A percentile compares a stretch with the other conserved stretches of the same genome.
phyloP scores from a whole-genome alignment of 2,888 invertebrate genomes.

The Ommatoiulus sabulosus region DNA sequence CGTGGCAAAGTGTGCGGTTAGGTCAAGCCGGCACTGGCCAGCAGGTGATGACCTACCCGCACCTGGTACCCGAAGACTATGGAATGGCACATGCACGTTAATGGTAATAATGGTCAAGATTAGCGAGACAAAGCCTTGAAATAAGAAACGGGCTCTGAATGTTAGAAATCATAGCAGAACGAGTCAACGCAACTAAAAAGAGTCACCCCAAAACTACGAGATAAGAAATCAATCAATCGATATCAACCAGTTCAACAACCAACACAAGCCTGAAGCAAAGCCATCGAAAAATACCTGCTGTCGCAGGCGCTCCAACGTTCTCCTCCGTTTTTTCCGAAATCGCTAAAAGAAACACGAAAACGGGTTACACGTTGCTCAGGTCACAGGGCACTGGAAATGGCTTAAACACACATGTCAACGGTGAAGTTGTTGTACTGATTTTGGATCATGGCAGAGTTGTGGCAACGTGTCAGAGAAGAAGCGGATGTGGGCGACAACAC shows the following conservation, averaged over 20 bases:
- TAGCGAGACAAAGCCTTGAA: background rate
- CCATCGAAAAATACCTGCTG: conserved; percentile 56
- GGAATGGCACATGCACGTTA: background rate
- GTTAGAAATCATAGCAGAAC: background rate
- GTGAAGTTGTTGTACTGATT: conserved; percentile 1
- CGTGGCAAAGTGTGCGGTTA: background rate
- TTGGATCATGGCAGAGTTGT: background rate
- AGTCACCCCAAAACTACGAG: conserved; percentile 35
- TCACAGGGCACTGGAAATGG: background rate
- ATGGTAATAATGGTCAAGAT: background rate
- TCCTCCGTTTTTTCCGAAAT: conserved; percentile 52
- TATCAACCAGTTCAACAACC: conserved; percentile 5
- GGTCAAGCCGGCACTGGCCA: background rate
- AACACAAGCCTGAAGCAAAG: conserved; percentile 59
- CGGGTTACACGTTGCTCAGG: conserved; percentile 20
- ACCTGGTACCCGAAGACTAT: background rate
- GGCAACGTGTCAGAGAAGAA: background rate
- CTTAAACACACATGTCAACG: background rate
- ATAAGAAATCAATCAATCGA: background rate
- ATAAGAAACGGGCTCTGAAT: background rate
- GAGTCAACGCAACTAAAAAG: background rate
- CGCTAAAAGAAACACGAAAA: conserved; percentile 57
- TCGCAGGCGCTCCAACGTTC: conserved; percentile 50
- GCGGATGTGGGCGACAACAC: conserved; percentile 2
- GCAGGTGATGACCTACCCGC: background rate